Evolutionary conservation across 2,888 invertebrate genomes (phyloP).

Genomic region (Eremobia ochroleuca): DNA sequence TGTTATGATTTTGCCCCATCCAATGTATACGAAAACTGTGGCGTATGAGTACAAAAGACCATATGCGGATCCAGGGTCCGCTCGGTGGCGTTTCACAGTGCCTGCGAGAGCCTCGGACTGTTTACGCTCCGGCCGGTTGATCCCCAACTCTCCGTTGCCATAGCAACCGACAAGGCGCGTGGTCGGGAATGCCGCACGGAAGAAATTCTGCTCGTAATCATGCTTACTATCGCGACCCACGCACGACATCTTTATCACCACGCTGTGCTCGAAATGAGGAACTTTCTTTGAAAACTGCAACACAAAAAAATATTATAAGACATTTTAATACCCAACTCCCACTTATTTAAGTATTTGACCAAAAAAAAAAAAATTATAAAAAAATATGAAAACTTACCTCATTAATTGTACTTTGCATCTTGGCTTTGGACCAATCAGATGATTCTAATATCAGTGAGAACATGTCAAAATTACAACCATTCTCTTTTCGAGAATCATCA

Average conservation of each 20-base stretch:
- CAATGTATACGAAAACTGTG: constrained; percentile 86
- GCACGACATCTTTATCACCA: constrained; percentile 85
- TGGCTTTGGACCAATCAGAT: constrained; percentile 80
- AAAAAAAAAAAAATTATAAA: background rate
- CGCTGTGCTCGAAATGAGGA: constrained; percentile 84
- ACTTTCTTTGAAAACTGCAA: constrained; percentile 85
- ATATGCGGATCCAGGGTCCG: constrained; percentile 72
- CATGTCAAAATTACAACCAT: constrained; percentile 80
- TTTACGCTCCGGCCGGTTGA: constrained; percentile 78
- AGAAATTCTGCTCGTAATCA: constrained; percentile 81
- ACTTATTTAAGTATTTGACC: too few relatives aligned
- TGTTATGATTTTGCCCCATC: constrained; percentile 84
- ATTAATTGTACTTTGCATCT: constrained; percentile 81
- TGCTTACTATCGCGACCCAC: constrained; percentile 85
- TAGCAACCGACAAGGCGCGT: constrained; percentile 85
- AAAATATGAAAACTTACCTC: constrained; percentile 73
- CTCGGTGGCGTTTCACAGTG: constrained; percentile 70
- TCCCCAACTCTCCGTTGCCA: constrained; percentile 87
- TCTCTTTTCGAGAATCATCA: constrained; percentile 57
- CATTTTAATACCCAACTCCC: background rate
- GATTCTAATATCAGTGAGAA: constrained; percentile 84
- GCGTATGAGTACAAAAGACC: constrained; percentile 86
- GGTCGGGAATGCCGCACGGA: constrained; percentile 82
- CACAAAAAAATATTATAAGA: constrained; percentile 29
- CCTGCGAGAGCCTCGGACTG: constrained; percentile 49